Evolutionary conservation across 2,113 vertebrate species (phyloP).

Genomic region (Ramphastos sulfuratus): DNA sequence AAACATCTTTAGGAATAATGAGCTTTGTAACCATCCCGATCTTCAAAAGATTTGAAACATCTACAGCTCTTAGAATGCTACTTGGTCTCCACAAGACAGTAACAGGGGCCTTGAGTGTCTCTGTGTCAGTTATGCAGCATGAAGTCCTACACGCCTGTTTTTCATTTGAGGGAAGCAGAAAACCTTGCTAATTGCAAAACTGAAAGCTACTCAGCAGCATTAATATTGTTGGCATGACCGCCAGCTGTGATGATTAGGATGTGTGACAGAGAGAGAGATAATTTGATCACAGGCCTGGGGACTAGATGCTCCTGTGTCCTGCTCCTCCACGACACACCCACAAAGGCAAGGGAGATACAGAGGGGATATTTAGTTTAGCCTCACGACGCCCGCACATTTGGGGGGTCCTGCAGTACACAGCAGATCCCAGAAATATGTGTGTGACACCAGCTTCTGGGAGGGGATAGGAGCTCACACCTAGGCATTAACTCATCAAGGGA

Average conservation of each 20-base stretch:
- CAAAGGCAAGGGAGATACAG: neutral
- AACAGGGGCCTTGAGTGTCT: neutral
- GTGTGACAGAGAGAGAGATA: constrained; percentile 66
- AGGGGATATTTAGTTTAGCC: neutral
- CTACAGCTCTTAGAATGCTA: neutral
- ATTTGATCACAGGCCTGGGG: constrained; percentile 60
- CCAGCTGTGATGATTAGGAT: constrained; percentile 66
- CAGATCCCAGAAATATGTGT: rapidly evolving
- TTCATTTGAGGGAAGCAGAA: constrained; percentile 58
- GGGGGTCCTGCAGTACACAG: neutral
- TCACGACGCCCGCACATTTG: rapidly evolving
- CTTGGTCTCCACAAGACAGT: neutral
- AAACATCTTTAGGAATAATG: constrained; percentile 57
- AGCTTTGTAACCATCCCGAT: constrained; percentile 37
- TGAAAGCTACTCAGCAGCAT: constrained; percentile 59
- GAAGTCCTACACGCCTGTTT: constrained; percentile 22
- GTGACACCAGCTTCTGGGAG: neutral
- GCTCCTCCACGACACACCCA: constrained; percentile 6
- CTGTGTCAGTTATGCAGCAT: constrained; percentile 8
- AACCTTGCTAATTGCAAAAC: constrained; percentile 66
- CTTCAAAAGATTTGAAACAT: constrained; percentile 37
- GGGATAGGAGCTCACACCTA: neutral
- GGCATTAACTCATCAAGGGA: neutral
- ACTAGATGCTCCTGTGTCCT: constrained; percentile 26
- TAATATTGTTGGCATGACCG: constrained; percentile 66